A percentile compares a stretch with the other conserved stretches of the same genome.
phyloP scores from a whole-genome alignment of 2,113 vertebrate species.

The Boulengeromyrus knoepffleri region DNA sequence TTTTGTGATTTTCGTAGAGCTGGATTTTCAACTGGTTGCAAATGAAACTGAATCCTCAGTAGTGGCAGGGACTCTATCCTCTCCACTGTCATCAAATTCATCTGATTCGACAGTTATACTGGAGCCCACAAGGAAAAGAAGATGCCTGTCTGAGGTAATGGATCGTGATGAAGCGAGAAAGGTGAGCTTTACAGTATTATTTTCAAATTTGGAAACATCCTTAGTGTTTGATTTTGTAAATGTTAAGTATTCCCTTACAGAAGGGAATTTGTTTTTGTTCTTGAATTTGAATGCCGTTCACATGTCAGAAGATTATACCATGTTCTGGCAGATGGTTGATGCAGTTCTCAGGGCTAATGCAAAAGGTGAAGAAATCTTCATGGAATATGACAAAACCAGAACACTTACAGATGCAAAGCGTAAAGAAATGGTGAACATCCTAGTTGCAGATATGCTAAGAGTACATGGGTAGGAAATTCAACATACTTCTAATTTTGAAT shows the following conservation, averaged over 20 bases:
- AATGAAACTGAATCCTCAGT: background rate
- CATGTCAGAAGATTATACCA: background rate
- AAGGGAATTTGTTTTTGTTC: background rate
- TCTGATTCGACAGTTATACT: background rate
- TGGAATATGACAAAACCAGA: constrained; percentile 30
- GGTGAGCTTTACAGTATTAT: background rate
- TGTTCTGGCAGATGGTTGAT: constrained; percentile 26
- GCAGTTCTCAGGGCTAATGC: constrained; percentile 22
- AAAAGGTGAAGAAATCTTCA: constrained; percentile 20
- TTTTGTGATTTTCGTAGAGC: background rate
- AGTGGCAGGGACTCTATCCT: background rate
- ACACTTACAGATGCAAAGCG: constrained; percentile 26
- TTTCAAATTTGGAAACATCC: too few species aligned
- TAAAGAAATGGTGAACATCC: constrained; percentile 36
- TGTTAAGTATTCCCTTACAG: background rate
- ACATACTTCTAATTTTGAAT: background rate
- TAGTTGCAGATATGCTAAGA: constrained; percentile 34
- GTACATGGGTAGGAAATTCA: constrained; percentile 25
- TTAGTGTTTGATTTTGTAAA: background rate
- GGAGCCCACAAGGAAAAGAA: background rate
- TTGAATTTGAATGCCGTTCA: too few species aligned
- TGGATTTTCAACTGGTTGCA: background rate
- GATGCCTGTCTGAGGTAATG: background rate
- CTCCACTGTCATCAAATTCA: background rate
- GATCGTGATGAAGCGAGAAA: background rate